Evolutionary conservation across 2,113 vertebrate species (phyloP).

Genomic region (Tetraodon nigroviridis): DNA sequence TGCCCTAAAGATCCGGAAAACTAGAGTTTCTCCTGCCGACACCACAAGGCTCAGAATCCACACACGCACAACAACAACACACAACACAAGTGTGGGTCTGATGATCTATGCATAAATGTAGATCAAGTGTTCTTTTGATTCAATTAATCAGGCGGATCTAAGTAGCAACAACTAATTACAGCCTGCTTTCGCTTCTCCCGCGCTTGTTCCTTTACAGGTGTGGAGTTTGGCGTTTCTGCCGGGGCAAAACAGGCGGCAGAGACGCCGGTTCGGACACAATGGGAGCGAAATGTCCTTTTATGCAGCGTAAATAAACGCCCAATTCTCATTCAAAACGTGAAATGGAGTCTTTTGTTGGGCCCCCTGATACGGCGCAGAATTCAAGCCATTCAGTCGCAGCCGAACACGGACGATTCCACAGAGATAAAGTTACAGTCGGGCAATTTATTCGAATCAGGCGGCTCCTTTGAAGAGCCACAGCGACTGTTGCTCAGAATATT

Average conservation of each 20-base stretch:
- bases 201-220: conserved; percentile 26
- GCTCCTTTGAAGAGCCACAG: conserved; percentile 2
- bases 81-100: neutral
- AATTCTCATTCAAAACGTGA: conserved; percentile 9
- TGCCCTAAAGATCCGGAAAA: too few species aligned
- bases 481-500: neutral
- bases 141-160: conserved; percentile 53
- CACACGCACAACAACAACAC: too few species aligned
- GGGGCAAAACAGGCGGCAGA: neutral
- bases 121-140: conserved; percentile 45
- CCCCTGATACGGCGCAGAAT: conserved; percentile 22
- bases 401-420: conserved; percentile 14
- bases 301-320: conserved; percentile 6
- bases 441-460: conserved; percentile 32
- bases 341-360: conserved; percentile 38
- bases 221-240: conserved; percentile 19
- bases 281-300: conserved; percentile 21
- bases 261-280: conserved; percentile 21
- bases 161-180: conserved; percentile 53
- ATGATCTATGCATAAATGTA: conserved; percentile 10
- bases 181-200: conserved; percentile 25
- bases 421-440: conserved; percentile 10
- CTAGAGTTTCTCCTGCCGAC: too few species aligned
- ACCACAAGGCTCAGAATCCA: neutral
- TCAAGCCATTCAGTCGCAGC: conserved; percentile 5